phyloP scores from a whole-genome alignment of 2,888 invertebrate genomes.

The Ochropleura leucogaster region DNA sequence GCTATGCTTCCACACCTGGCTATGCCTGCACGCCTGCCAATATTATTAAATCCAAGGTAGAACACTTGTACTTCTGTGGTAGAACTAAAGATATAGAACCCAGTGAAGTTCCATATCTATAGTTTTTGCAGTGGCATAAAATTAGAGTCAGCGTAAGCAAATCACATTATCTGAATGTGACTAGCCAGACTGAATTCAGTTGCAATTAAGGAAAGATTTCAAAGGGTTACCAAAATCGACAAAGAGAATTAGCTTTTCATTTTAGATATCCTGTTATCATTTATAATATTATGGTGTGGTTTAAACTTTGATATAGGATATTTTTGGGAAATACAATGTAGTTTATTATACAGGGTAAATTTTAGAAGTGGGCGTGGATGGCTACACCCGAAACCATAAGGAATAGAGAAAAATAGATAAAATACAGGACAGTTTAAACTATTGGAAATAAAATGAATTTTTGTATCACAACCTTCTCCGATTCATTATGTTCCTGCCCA shows the following conservation, averaged over 20 bases:
- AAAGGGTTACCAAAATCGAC: neutral
- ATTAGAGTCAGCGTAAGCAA: neutral
- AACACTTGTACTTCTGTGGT: no score
- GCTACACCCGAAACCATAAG: neutral
- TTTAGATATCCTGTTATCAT: neutral
- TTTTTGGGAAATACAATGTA: neutral
- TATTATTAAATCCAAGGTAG: no score
- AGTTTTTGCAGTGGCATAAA: neutral
- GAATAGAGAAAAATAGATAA: no score
- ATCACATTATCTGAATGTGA: neutral
- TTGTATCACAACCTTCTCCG: neutral
- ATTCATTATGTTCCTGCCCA: no score
- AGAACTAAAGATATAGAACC: no score
- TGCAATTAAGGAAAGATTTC: neutral
- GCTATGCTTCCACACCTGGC: conserved; percentile 25
- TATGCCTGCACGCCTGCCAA: conserved; percentile 24
- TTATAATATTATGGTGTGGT: neutral
- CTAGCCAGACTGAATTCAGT: neutral
- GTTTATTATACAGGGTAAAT: neutral
- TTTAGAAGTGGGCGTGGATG: no score
- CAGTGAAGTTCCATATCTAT: no score
- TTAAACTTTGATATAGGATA: neutral
- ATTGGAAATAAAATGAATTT: neutral
- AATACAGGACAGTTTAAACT: neutral
- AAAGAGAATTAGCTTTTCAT: conserved; percentile 1